Evolutionary conservation across 1,140 invertebrate species (phyloP), one percentile per base, ranked within the genome.

Genomic region (Samia ricini): DNA sequence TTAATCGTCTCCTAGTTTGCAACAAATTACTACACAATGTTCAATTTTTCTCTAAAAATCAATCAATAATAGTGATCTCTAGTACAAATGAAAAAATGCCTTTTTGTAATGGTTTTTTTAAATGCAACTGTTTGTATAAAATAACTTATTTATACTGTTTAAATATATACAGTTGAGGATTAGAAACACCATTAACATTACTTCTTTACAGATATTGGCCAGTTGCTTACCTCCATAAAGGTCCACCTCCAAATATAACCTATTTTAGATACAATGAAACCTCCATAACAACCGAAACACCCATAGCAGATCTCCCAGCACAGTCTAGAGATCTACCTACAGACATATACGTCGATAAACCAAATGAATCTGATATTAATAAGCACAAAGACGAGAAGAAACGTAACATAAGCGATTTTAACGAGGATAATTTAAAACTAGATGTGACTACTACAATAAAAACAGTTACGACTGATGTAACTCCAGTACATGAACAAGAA

Each of bases 181-280:
- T n/a, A 29, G 10, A 29, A 29, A 2, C 10, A 29, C 26, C 6
- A 5, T 29, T 29, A 29, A 29, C 1, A 29, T 29, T 0, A 29
- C 33, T 50, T 61, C 58, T 42, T 85, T 78, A 29, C 77, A 91
- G 90, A 69, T 90, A 91, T 54, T 91, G 90, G 90, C 90, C 90
- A 2, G 88, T 91, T 22, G 84, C 90, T 0, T 91, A 91, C 60
- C 75, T 91, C 19, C 90, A 91, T 55, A 91, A 90, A 74, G 87
- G 81, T 15, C 82, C 86, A 18, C 90, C 90, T 58, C 90, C 90
- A 4, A 91, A 91, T 66, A 85, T 84, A 58, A 91, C 89, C 5
- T 91, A 89, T 62, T 91, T 90, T 63, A 79, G 76, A 56, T 90
- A 82, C 57, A 90, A 88, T 54, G 88, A 91, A 74, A 83, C 76